Conservation (phyloP, 2,113 vertebrate species). For the Bucco capensis region DNA sequence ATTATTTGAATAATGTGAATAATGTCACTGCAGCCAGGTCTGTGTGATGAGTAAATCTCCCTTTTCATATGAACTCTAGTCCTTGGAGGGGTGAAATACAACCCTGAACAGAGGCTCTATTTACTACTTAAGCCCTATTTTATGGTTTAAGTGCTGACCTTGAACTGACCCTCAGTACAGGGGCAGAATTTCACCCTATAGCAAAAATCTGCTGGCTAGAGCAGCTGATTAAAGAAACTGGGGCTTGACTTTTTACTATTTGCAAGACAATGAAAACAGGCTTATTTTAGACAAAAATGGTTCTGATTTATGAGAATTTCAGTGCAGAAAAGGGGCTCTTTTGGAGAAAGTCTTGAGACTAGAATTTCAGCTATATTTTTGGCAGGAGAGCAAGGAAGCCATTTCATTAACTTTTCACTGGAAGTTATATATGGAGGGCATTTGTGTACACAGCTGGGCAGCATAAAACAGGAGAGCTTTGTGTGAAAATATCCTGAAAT, state of each 20-base stretch:
- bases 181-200: constrained; percentile 51
- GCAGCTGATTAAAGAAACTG: constrained; percentile 18
- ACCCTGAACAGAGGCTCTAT: constrained; percentile 52
- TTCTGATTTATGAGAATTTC: constrained; percentile 53
- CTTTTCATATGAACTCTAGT: constrained; percentile 23
- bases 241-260: constrained; percentile 28
- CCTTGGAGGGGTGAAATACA: constrained; percentile 47
- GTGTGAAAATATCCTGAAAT: constrained; percentile 54
- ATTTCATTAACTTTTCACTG: constrained; percentile 65
- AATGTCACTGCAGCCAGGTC: background rate
- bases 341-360: constrained; percentile 51
- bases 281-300: constrained; percentile 39
- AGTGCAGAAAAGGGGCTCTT: constrained; percentile 46
- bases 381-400: constrained; percentile 47
- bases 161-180: constrained; percentile 29
- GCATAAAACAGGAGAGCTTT: constrained; percentile 65
- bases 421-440: constrained; percentile 58
- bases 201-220: constrained; percentile 8
- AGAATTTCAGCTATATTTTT: constrained; percentile 49
- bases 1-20: constrained; percentile 6
- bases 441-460: constrained; percentile 66
- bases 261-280: constrained; percentile 51
- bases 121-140: constrained; percentile 60
- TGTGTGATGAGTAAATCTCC: constrained; percentile 26
- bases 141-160: constrained; percentile 63